Conservation (phyloP, 64 coral and sea anemone species). For the Orbicella faveolata region DNA sequence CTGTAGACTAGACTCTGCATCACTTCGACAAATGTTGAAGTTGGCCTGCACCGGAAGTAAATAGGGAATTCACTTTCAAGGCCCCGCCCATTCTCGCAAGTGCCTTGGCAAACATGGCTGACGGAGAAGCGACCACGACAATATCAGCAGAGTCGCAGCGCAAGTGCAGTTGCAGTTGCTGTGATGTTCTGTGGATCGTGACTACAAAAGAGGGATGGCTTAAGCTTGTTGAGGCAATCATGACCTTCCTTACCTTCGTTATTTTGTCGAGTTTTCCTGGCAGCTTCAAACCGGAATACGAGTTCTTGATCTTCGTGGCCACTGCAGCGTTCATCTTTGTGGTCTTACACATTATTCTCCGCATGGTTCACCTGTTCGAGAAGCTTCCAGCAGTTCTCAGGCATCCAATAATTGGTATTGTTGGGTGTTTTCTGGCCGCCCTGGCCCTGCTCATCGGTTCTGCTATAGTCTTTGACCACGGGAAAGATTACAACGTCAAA, state of each 20-base stretch:
- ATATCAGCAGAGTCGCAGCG: neutral
- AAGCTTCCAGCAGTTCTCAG: slow-evolving; percentile 54
- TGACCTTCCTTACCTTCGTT: slow-evolving; percentile 77
- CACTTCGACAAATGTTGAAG: too few relatives aligned
- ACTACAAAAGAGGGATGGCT: slow-evolving; percentile 81
- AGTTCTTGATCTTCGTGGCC: slow-evolving; percentile 74
- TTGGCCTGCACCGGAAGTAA: too few relatives aligned
- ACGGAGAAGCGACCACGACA: neutral
- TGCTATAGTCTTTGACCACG: slow-evolving; percentile 37
- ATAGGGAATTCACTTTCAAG: too few relatives aligned
- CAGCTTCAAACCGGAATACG: slow-evolving; percentile 48
- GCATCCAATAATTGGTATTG: slow-evolving; percentile 50
- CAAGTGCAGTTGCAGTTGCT: slow-evolving; percentile 33
- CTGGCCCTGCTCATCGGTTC: slow-evolving; percentile 59
- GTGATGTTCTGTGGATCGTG: slow-evolving; percentile 73
- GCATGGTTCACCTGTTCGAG: slow-evolving; percentile 61
- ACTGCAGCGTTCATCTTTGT: slow-evolving; percentile 71
- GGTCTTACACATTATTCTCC: slow-evolving; percentile 64
- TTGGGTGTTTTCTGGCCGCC: slow-evolving; percentile 52
- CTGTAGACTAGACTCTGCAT: too few relatives aligned
- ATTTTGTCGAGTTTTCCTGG: slow-evolving; percentile 29
- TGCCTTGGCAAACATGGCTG: neutral
- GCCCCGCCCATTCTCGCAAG: too few relatives aligned
- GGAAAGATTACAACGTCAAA: neutral
- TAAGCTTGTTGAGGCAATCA: slow-evolving; percentile 67